A percentile compares a stretch with the other conserved stretches of the same genome.
phyloP scores from a whole-genome alignment of 2,113 vertebrate species.

The Rallus limicola region DNA sequence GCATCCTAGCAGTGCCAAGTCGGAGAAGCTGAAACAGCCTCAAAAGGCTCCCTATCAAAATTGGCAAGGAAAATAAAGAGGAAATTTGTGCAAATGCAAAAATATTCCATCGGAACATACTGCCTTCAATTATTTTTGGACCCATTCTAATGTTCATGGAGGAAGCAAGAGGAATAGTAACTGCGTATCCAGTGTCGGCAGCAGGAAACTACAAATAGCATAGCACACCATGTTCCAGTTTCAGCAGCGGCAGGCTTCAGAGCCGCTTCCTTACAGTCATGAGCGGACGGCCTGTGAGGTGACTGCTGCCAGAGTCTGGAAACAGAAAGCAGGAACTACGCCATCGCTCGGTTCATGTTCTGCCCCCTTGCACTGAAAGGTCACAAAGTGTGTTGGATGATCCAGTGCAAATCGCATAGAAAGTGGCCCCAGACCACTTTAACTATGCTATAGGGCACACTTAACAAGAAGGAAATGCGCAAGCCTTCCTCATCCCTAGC shows the following conservation, averaged over 20 bases:
- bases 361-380: not conserved
- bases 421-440: not conserved
- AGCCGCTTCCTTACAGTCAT: conserved; percentile 52
- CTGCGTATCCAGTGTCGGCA: conserved; percentile 55
- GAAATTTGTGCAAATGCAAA: conserved; percentile 58
- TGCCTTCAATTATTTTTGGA: conserved; percentile 75
- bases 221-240: conserved; percentile 69
- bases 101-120: conserved; percentile 60
- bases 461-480: not conserved
- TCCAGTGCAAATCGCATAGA: not conserved
- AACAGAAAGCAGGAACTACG: conserved; percentile 46
- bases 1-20: not conserved
- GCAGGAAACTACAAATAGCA: conserved; percentile 68
- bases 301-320: not conserved
- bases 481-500: not conserved
- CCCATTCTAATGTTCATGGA: conserved; percentile 58
- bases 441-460: not conserved
- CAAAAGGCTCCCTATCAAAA: conserved; percentile 22
- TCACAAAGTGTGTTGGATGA: not conserved
- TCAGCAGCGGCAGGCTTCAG: not conserved
- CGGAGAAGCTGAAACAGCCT: not conserved
- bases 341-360: not conserved
- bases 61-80: conserved; percentile 33
- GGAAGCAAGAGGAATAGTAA: conserved; percentile 70
- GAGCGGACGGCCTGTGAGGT: not conserved